Base-by-base conservation (phyloP, 2,797 vertebrate genomes). In the Gymnoscopelus braueri region DNA sequence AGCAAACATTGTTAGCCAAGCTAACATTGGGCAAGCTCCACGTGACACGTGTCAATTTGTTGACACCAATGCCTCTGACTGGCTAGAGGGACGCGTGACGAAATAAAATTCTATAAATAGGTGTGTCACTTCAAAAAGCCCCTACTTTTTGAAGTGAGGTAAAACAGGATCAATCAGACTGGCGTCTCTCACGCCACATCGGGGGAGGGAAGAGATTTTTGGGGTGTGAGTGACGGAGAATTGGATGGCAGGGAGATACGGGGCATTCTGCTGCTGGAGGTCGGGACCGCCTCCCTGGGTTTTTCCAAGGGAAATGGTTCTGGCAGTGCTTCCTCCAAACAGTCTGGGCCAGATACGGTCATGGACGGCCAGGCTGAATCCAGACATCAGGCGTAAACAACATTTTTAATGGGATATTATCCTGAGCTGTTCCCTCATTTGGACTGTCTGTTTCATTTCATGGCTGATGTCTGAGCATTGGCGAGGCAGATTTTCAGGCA, bases 371-470 rank as follows among this genome's bases (percentile, higher is more conserved):
- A 12, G 59, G 55, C 68, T 81, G 77, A 88, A 88, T 85, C 78
- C 80, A 85, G 72, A 85, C 82, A 77, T 63, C 67, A 64, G 59
- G 35, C 77, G 79, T 85, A 87, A 91, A 88, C 81, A 82, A 79
- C 79, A 84, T 89, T 85, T 81, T 87, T 85, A 83, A 89, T 77
- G 82, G 87, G 80, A 91, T 89, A 90, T 92, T 91, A 92, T 84
- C 84, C 75, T 72, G 79, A 87, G 83, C 85, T 85, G 86, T 88
- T 88, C 65, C 59, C 76, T 89, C 81, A 84, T 90, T 92, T 84
- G 70, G 71, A 82, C 72, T 89, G 92, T 92, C 90, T 83, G 81
- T 88, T 82, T 82, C 87, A 93, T 93, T 93, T 92, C 89, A 92
- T 81, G 91, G 90, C 76, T 84, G 85, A 77, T 78, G 69, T 82